phyloP scores from a whole-genome alignment of 2,113 vertebrate genomes.

The Loxodonta africana region DNA sequence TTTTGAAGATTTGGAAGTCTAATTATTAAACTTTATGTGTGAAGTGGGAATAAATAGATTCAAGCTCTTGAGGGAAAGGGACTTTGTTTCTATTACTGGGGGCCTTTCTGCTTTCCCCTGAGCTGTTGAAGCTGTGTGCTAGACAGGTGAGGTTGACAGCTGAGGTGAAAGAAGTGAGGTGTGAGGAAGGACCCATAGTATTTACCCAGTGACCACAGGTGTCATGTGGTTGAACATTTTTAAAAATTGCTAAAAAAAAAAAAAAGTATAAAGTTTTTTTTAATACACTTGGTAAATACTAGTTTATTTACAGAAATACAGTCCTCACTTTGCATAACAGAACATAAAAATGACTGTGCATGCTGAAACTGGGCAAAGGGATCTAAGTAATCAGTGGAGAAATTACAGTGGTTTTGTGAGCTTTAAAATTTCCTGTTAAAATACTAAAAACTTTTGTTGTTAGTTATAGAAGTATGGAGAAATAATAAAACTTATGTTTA shows the following conservation, averaged over 20 bases:
- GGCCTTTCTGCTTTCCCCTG: neutral
- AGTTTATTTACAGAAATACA: neutral
- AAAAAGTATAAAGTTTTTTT: neutral
- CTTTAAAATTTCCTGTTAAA: conserved; percentile 20
- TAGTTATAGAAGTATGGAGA: neutral
- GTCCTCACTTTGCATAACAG: neutral
- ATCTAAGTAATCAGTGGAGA: neutral
- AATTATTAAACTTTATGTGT: neutral
- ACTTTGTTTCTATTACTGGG: neutral
- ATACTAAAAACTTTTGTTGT: neutral
- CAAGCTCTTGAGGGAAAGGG: neutral
- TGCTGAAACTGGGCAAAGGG: neutral
- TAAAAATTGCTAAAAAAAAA: neutral
- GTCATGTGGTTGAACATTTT: neutral
- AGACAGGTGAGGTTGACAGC: neutral
- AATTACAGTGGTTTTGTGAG: neutral
- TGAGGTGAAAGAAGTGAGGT: neutral
- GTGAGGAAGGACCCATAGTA: neutral
- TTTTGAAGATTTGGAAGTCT: neutral
- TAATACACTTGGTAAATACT: neutral
- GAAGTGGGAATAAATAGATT: neutral
- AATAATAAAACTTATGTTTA: neutral
- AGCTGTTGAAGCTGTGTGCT: neutral
- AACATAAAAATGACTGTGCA: neutral
- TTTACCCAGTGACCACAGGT: neutral